Percentiles rank a stretch among this genome's conserved stretches.
phyloP scores from a whole-genome alignment of 1,140 invertebrate genomes.

The Myzus persicae region DNA sequence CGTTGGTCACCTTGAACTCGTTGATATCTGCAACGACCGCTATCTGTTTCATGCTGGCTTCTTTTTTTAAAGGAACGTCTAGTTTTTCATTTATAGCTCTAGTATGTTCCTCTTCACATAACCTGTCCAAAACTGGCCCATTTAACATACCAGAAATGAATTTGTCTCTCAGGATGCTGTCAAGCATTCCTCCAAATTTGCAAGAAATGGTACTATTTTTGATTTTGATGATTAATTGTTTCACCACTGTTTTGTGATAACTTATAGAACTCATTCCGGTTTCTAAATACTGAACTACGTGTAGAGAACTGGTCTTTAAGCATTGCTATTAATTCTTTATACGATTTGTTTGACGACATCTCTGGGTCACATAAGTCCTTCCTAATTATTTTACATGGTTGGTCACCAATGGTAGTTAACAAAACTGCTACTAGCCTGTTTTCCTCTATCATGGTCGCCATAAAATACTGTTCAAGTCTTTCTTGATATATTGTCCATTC shows the following conservation, averaged over 20 bases:
- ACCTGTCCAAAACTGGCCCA: not conserved
- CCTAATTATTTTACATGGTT: not conserved
- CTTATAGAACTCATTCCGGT: not conserved
- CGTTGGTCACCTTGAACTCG: too few species aligned
- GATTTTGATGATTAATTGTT: constrained; percentile 12
- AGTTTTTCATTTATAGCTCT: not conserved
- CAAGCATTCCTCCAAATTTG: not conserved
- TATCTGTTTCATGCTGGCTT: not conserved
- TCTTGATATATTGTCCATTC: not conserved
- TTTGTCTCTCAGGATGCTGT: not conserved
- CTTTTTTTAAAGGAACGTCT: not conserved
- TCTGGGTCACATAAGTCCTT: not conserved
- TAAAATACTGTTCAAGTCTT: not conserved
- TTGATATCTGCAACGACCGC: too few species aligned
- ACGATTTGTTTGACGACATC: not conserved
- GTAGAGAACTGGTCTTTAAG: not conserved
- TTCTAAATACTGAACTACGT: not conserved
- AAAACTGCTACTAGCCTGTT: not conserved
- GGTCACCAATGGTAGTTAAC: not conserved
- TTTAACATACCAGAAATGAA: not conserved
- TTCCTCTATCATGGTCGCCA: not conserved
- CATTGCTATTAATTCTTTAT: not conserved
- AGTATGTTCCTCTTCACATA: not conserved
- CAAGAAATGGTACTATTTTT: not conserved
- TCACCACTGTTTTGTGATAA: not conserved